These are phyloP conservation scores for Oncorhynchus kisutch DNA, from an alignment of 2,113 vertebrate genomes.

Conservation along the genomic window DNA sequence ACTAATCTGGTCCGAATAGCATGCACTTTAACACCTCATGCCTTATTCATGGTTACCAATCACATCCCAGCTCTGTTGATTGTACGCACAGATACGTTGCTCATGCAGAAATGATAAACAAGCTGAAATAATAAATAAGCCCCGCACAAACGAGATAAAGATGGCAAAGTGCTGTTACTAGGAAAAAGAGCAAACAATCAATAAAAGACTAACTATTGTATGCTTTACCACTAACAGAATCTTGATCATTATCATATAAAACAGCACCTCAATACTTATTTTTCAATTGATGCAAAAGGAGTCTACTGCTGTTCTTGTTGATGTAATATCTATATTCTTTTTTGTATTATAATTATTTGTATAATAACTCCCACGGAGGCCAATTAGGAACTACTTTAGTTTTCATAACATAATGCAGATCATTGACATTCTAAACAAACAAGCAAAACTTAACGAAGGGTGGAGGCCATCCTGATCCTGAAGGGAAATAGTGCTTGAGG, in stretches of 20 bases:
- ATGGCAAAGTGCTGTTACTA: not conserved
- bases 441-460: conserved; percentile 5
- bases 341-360: too few relatives aligned
- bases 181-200: not conserved
- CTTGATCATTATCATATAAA: not conserved
- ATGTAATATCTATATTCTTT: conserved; percentile 19
- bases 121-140: conserved; percentile 15
- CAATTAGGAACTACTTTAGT: conserved; percentile 29
- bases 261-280: not conserved
- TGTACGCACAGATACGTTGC: conserved; percentile 6
- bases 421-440: conserved; percentile 27
- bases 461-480: not conserved
- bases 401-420: conserved; percentile 28
- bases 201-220: not conserved
- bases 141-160: conserved; percentile 16
- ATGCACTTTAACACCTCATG: not conserved
- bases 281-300: conserved; percentile 7
- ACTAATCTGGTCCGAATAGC: not conserved
- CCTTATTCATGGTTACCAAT: conserved; percentile 5
- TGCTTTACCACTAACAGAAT: conserved; percentile 3
- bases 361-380: conserved; percentile 29
- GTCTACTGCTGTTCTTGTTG: conserved; percentile 5
- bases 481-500: not conserved
- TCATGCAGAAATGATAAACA: conserved; percentile 11
- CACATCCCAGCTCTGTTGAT: not conserved